Conservation (phyloP, 1,140 invertebrate genomes). For the Aphis gossypii region DNA sequence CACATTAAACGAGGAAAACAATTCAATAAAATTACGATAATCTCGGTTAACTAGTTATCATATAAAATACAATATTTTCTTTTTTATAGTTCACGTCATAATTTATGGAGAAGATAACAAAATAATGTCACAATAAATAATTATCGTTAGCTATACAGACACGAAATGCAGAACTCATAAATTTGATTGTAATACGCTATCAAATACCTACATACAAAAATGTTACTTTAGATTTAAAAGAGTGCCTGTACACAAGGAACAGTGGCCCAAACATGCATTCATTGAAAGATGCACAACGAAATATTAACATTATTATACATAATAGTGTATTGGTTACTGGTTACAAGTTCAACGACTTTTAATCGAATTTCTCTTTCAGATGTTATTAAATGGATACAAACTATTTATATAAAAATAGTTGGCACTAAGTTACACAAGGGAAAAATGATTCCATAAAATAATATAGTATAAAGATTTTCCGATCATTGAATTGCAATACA, state of each 20-base stretch:
- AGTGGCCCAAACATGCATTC: neutral
- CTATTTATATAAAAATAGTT: neutral
- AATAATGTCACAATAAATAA: neutral
- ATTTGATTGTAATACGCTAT: neutral
- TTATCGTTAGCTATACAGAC: neutral
- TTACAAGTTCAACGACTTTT: conserved; percentile 9
- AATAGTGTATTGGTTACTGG: neutral
- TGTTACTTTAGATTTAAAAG: neutral
- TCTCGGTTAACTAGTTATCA: neutral
- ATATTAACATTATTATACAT: neutral
- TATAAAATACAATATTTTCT: neutral
- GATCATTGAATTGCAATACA: conserved; percentile 12
- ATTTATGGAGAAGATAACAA: conserved; percentile 17
- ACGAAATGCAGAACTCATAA: neutral
- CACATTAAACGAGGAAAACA: neutral
- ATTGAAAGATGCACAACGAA: neutral
- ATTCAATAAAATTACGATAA: neutral
- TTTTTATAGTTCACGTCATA: neutral
- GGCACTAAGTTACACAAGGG: neutral
- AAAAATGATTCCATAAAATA: neutral
- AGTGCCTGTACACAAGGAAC: neutral
- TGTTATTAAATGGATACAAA: neutral
- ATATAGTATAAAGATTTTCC: neutral
- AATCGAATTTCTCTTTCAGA: conserved; percentile 19
- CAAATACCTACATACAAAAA: neutral